Conservation (phyloP, 2,113 vertebrate genomes). For the Heterotilapia buettikoferi region DNA sequence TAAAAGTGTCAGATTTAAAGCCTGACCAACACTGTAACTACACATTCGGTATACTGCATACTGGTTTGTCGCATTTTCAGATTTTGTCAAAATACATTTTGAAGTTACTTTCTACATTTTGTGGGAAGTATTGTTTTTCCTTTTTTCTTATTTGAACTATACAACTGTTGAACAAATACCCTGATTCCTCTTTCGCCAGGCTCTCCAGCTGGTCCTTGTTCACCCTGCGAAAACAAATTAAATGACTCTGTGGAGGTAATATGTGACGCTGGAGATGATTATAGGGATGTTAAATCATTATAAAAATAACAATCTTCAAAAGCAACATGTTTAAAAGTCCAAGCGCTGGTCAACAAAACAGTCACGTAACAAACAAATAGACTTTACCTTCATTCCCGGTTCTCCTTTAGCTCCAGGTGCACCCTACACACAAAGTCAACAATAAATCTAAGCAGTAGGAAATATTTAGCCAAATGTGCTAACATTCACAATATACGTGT, state of each 20-base stretch:
- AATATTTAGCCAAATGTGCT: not conserved
- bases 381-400: constrained; percentile 62
- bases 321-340: not conserved
- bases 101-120: not conserved
- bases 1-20: not conserved
- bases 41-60: rapidly evolving
- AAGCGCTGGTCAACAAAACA: not conserved
- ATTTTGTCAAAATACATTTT: not conserved
- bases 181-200: constrained; percentile 78
- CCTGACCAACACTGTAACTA: not conserved
- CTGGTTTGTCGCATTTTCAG: not conserved
- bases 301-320: not conserved
- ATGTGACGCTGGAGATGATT: not conserved
- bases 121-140: not conserved
- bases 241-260: not conserved
- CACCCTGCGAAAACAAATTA: constrained; percentile 69
- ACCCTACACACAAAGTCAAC: constrained; percentile 57
- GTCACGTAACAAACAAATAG: not conserved
- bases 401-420: constrained; percentile 64
- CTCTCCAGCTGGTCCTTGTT: constrained; percentile 73
- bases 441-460: not conserved
- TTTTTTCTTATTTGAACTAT: not conserved
- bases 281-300: not conserved
- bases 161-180: constrained; percentile 45
- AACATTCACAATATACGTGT: not conserved